Evolutionary conservation across 2,113 vertebrate species (phyloP).

Genomic region (Hystrix cristata): DNA sequence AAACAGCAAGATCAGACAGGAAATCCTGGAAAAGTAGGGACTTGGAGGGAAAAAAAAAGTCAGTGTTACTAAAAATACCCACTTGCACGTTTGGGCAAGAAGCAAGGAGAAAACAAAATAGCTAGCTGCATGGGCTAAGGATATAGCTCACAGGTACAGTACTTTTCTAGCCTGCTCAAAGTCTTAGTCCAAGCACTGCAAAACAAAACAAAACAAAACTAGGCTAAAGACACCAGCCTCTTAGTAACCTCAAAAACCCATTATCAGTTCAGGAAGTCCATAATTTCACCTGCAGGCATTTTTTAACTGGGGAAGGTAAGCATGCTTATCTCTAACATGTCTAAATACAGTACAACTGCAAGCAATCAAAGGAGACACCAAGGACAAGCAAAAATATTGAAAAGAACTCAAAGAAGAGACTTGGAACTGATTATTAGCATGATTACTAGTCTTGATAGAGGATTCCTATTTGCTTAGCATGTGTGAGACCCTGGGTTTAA

Average conservation of each 20-base stretch:
- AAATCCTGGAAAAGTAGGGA: neutral
- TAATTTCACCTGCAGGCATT: neutral
- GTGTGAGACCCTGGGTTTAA: neutral
- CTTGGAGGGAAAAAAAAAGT: neutral
- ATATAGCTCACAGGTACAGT: neutral
- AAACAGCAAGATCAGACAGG: constrained; percentile 42
- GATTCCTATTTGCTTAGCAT: neutral
- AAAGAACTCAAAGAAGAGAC: neutral
- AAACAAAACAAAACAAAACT: neutral
- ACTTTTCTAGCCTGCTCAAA: neutral
- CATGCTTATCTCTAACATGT: neutral
- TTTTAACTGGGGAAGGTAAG: neutral
- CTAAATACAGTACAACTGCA: neutral
- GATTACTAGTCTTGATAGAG: neutral
- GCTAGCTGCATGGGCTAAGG: neutral
- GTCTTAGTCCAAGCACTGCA: neutral
- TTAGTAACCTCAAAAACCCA: constrained; percentile 24
- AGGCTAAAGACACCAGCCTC: neutral
- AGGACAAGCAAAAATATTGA: neutral
- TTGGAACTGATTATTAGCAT: neutral
- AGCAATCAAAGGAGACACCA: neutral
- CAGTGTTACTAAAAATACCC: constrained; percentile 16
- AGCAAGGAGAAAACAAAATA: neutral
- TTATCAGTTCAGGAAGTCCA: neutral
- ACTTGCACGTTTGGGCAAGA: constrained; percentile 1